A percentile compares a stretch with the other conserved stretches of the same genome.
These are phyloP conservation scores for Auanema freiburgensis DNA, from an alignment of 2,888 invertebrate species.

Conservation along the genomic window DNA sequence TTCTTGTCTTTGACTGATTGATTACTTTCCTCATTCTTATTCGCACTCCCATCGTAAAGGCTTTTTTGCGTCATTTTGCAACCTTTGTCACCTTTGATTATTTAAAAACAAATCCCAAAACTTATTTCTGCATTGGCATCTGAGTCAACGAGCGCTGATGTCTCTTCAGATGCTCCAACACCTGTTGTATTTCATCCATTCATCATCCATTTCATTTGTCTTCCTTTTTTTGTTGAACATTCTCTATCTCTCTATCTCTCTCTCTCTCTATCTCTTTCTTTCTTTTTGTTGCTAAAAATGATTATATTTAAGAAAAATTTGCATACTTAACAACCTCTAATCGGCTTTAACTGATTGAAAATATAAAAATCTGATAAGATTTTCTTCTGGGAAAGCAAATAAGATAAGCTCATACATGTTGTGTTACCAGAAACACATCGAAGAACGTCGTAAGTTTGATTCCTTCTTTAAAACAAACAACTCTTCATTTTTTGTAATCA, in stretches of 20 bases:
- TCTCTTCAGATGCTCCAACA: neutral
- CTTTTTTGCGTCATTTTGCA: conserved; percentile 2
- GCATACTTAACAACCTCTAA: no score
- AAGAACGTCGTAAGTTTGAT: no score
- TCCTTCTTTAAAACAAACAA: conserved; percentile 14
- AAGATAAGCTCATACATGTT: no score
- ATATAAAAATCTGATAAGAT: neutral
- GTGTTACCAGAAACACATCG: no score
- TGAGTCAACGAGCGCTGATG: no score
- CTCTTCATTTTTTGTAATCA: neutral
- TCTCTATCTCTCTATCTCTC: conserved; percentile 10
- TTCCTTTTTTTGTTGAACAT: neutral
- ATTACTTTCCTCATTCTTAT: conserved; percentile 2
- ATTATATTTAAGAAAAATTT: no score
- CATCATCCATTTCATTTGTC: neutral
- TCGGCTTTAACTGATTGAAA: no score
- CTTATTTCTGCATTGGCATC: no score
- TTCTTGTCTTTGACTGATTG: neutral
- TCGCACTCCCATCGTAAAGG: neutral
- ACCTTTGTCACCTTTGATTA: no score
- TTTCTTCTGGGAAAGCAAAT: no score
- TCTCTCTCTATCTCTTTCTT: conserved; percentile 12
- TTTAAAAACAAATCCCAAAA: no score
- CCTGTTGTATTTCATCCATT: neutral
- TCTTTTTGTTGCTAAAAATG: conserved; percentile 4